Evolutionary conservation across 2,113 vertebrate genomes (phyloP), one percentile per base, ranked within the genome.

Genomic region (Apteryx mantelli): DNA sequence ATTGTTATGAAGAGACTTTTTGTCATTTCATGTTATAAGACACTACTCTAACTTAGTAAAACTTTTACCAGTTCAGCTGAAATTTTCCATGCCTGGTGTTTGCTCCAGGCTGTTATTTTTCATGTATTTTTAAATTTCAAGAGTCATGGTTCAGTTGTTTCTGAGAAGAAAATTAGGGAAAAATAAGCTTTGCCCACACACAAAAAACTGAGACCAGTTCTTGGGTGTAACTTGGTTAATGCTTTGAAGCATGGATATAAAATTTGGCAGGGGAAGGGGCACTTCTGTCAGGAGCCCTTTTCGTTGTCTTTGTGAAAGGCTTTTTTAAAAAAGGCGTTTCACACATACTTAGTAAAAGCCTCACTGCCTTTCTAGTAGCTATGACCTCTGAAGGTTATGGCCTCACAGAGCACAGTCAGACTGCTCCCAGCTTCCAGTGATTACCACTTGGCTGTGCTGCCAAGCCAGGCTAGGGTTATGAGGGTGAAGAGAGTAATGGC

Each of bases 131-230:
- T 70, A 78, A 88, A 91, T 88, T 94, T 92, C 71, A 78, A 86
- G 85, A 74, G 64, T 96, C 88, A 94, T 42, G 71, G 73, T 94
- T 95, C 74, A 91, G 86, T 91, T 92, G 46, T 73, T 93, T 94
- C 71, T 55, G 52, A 85, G 64, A 95, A 83, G 44, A 70, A 95
- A 88, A 18, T 89, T 53, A 91, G 25, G 34, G 69, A 7, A 90
- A 96, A 88, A 42, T 53, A 66, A 78, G 9, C 64, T 93, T 77
- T 86, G 40, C 64, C 60, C 68, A 78, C 16, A 42, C 50, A 55
- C 48, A 5, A 86, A 95, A 89, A 89, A 80, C 5, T 9, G 6
- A 91, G 58, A 66, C 44, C 8, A 40, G 50, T 90, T 94, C 34
- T 88, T 91, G 36, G 70, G 53, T 1, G 4, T n/a, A 69, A 76